Evolutionary conservation across 2,797 vertebrate genomes (phyloP), one percentile per base, ranked within the genome.

Genomic region (Erethizon dorsatum): DNA sequence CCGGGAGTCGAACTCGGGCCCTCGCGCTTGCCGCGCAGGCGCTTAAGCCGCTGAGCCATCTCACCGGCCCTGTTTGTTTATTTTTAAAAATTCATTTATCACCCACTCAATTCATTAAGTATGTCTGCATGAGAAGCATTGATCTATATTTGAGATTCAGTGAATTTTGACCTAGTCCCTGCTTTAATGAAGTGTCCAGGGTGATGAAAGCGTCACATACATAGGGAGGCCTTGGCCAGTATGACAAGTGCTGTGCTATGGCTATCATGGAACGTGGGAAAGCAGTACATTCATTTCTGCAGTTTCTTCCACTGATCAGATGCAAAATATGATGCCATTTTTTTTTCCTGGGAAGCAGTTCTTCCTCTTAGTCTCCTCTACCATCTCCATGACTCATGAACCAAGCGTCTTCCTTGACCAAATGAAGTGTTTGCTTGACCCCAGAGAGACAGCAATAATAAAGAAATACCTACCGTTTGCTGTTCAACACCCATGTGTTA

Each of bases 361-460:
- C 77, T 82, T 86, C 56, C 50, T 78, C 28, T 86, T 89, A 24
- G 6, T 69, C 18, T 63, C 10, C 26, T 71, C 17, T 8, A 65
- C 3, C 57, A 80, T 67, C 52, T 80, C 79, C 24, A 14, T 31
- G 45, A 31, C 26, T 73, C 2, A 5, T 26, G 41, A 45, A 45
- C 20, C 22, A 71, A 54, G 4, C 67, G 4, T 17, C 54, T 92
- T 6, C 63, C 57, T 75, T 95, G 31, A 50, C 4, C 15, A 41
- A 78, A 63, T 71, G n/a, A 80, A 87, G 33, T 47, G 26, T n/a
- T 87, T 41, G 24, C 5, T 84, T 96, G 78, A 54, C 84, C 91
- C 94, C 63, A 82, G 7, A 84, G 33, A 41, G 59, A 87, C 3
- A 89, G 41, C 9, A 85, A 57, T 91, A 63, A 90, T 65, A 52